phyloP scores from a whole-genome alignment of 1,140 invertebrate genomes.

The Tribolium madens region DNA sequence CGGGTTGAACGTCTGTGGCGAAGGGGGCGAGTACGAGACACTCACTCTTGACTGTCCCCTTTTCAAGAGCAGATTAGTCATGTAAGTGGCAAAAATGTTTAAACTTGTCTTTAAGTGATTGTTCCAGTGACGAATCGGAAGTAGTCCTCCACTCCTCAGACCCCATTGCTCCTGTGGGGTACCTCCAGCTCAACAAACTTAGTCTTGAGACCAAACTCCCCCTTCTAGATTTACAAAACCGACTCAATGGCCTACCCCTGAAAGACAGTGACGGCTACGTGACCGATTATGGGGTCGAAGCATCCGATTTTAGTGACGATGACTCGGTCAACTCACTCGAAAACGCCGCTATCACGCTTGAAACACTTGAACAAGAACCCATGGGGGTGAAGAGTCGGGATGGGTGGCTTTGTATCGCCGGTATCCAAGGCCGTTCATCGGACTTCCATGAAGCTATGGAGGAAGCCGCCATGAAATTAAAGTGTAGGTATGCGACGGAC shows the following conservation, averaged over 20 bases:
- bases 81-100: conserved; percentile 76
- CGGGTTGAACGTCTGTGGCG: conserved; percentile 97
- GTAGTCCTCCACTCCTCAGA: conserved; percentile 90
- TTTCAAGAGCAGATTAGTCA: conserved; percentile 89
- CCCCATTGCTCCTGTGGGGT: conserved; percentile 92
- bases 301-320: conserved; percentile 67
- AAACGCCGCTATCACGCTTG: not conserved
- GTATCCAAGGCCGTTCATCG: conserved; percentile 73
- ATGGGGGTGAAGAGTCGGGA: conserved; percentile 71
- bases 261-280: conserved; percentile 72
- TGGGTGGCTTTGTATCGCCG: conserved; percentile 86
- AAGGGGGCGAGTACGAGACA: conserved; percentile 99
- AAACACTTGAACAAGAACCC: not conserved
- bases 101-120: conserved; percentile 46
- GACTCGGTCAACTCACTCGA: conserved; percentile 52
- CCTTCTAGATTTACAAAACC: conserved; percentile 64
- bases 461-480: conserved; percentile 79
- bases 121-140: conserved; percentile 87
- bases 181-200: conserved; percentile 88
- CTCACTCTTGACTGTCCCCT: conserved; percentile 97
- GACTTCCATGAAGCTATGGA: conserved; percentile 72
- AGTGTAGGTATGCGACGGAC: conserved; percentile 79
- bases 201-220: conserved; percentile 78
- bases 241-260: conserved; percentile 68
- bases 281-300: conserved; percentile 70